Evolutionary conservation across 2,888 invertebrate species (phyloP).

Genomic region (Zygogramma bicolorata): DNA sequence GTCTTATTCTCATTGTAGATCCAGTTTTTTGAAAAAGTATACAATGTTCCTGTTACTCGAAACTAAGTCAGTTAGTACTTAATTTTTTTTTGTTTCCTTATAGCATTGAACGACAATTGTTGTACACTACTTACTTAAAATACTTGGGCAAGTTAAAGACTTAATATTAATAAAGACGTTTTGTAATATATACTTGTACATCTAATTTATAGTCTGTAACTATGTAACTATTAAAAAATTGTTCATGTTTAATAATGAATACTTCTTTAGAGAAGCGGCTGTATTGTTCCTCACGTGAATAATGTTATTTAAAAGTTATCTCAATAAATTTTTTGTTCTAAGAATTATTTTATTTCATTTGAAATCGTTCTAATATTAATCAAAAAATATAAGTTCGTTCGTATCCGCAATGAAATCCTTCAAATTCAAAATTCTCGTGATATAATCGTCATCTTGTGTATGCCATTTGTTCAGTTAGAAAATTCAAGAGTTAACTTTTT

Average conservation of each 20-base stretch:
- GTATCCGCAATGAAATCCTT: too few relatives aligned
- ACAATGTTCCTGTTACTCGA: constrained; percentile 66
- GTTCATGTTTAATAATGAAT: constrained; percentile 66
- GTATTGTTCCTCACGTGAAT: constrained; percentile 66
- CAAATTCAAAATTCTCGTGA: too few relatives aligned
- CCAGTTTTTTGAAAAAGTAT: constrained; percentile 63
- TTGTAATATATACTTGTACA: constrained; percentile 67
- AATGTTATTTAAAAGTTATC: constrained; percentile 65
- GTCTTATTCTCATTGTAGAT: constrained; percentile 40
- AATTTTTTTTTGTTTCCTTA: constrained; percentile 48
- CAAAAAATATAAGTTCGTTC: constrained; percentile 22
- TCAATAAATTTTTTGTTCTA: constrained; percentile 66
- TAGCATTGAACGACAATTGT: constrained; percentile 55
- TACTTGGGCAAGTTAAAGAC: constrained; percentile 65
- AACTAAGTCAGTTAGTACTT: constrained; percentile 65
- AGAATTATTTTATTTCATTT: constrained; percentile 46
- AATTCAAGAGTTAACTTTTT: too few relatives aligned
- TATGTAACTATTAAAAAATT: constrained; percentile 65
- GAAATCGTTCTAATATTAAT: neutral
- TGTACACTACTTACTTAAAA: constrained; percentile 60
- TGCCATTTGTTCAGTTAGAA: too few relatives aligned
- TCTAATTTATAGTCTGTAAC: constrained; percentile 62
- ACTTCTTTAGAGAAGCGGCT: constrained; percentile 64
- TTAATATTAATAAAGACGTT: constrained; percentile 65
- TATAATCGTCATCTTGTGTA: too few relatives aligned